These are phyloP conservation scores for Pithys albifrons DNA, from an alignment of 2,113 vertebrate genomes.

Conservation along the genomic window DNA sequence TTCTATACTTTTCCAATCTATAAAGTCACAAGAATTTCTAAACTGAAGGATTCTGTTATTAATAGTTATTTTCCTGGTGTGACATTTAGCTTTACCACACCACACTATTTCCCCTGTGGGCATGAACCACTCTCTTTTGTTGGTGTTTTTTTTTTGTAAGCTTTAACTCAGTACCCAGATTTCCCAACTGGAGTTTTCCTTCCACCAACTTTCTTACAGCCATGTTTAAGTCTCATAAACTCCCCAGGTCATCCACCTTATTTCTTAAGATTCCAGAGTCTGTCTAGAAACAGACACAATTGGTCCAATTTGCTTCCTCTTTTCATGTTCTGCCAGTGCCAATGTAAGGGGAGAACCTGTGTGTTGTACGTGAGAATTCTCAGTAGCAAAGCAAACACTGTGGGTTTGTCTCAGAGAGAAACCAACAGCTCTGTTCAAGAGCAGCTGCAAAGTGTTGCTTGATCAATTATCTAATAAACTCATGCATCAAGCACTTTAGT, in stretches of 20 bases:
- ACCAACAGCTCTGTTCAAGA: background rate
- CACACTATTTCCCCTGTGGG: accelerated
- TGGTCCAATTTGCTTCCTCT: background rate
- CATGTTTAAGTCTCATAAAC: background rate
- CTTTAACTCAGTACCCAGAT: background rate
- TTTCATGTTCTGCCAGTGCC: background rate
- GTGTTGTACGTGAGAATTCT: too few species aligned
- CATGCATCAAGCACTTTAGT: background rate
- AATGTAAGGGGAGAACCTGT: background rate
- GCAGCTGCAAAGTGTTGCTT: background rate
- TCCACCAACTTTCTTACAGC: background rate
- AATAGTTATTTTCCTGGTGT: background rate
- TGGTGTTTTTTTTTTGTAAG: background rate
- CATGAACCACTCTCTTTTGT: background rate
- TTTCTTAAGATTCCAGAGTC: background rate
- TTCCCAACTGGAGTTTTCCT: background rate
- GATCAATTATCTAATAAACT: background rate
- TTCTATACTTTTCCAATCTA: background rate
- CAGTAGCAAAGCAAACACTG: accelerated
- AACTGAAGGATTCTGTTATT: background rate
- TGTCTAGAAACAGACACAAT: background rate
- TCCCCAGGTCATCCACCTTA: background rate
- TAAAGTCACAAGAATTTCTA: background rate
- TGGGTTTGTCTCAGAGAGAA: background rate
- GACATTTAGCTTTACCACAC: background rate